Evolutionary conservation across 1,140 invertebrate genomes (phyloP).

Genomic region (Saccostrea echinata): DNA sequence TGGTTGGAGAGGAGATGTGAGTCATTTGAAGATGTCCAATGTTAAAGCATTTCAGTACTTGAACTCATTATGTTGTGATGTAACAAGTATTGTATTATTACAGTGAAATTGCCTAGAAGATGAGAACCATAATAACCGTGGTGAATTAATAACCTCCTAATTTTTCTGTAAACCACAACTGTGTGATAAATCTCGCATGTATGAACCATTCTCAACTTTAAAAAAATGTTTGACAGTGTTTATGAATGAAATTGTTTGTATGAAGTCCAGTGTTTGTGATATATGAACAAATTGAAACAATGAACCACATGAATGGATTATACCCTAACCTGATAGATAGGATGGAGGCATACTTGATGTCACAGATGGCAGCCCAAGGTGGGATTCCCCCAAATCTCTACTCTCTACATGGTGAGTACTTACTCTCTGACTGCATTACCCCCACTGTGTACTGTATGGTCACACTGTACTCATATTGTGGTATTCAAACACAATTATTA

Average conservation of each 20-base stretch:
- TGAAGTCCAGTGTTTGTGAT: background rate
- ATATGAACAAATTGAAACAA: constrained; percentile 1
- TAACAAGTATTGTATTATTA: constrained; percentile 33
- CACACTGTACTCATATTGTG: background rate
- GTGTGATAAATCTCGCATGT: background rate
- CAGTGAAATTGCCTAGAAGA: background rate
- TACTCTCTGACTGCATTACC: background rate
- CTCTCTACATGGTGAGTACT: constrained; percentile 49
- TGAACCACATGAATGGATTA: constrained; percentile 48
- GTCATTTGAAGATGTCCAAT: constrained; percentile 33
- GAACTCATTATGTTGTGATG: constrained; percentile 29
- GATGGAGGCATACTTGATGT: constrained; percentile 60
- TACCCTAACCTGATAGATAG: constrained; percentile 55
- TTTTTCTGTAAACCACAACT: constrained; percentile 29
- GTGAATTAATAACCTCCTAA: constrained; percentile 29
- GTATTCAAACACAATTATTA: background rate
- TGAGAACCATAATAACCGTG: constrained; percentile 3
- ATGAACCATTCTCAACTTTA: background rate
- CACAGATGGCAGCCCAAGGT: constrained; percentile 49
- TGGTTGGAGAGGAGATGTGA: constrained; percentile 6
- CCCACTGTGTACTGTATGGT: background rate
- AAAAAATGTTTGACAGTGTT: background rate
- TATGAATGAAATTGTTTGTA: background rate
- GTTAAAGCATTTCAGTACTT: constrained; percentile 16
- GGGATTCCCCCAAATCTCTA: constrained; percentile 42